phyloP scores from a whole-genome alignment of 2,797 vertebrate species.

The Mustela erminea region DNA sequence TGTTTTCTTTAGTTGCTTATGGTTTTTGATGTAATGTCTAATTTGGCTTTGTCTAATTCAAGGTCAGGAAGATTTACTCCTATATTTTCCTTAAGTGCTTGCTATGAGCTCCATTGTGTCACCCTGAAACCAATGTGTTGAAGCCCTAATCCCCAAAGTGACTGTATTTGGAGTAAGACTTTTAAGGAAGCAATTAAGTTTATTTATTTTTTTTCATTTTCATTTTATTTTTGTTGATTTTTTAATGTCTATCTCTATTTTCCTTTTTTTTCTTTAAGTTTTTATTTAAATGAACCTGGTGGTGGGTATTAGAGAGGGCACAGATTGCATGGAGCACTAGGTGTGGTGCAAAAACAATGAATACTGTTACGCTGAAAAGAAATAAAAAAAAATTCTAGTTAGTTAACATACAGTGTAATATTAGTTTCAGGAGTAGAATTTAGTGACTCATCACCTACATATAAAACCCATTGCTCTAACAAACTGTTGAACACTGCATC shows the following conservation, averaged over 20 bases:
- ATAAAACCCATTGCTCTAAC: neutral
- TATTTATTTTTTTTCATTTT: neutral
- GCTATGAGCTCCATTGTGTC: neutral
- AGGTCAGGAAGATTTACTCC: neutral
- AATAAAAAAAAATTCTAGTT: neutral
- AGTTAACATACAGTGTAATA: neutral
- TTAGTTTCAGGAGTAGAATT: neutral
- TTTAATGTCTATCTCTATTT: neutral
- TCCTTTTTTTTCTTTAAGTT: neutral
- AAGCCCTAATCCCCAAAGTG: neutral
- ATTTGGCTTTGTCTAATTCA: neutral
- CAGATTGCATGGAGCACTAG: too few relatives aligned
- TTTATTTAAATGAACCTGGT: neutral
- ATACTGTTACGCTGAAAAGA: too few relatives aligned
- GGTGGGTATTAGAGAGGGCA: too few relatives aligned
- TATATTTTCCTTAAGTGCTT: neutral
- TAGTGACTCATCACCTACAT: neutral
- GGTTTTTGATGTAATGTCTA: neutral
- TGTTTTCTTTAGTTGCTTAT: neutral
- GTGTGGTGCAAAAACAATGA: too few relatives aligned
- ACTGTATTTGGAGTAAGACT: neutral
- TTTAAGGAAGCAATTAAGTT: neutral
- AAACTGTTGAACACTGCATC: too few relatives aligned
- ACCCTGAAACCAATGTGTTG: neutral
- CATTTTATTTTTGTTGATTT: neutral